Base-by-base conservation (phyloP, 2,113 vertebrate species). In the Gila orcuttii region DNA sequence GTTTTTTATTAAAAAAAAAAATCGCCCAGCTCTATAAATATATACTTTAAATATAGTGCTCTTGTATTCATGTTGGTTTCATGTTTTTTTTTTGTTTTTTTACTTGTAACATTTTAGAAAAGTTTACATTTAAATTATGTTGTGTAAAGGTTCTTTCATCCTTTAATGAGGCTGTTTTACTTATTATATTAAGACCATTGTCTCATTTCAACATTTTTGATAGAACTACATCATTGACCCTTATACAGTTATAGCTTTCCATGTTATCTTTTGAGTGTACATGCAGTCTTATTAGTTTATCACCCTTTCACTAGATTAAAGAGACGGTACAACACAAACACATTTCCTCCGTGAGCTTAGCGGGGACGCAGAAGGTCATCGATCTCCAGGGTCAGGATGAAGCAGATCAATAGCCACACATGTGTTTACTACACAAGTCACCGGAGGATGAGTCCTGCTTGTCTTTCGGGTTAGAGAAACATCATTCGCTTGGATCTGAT, bases 361-460 rank as follows among this genome's bases (percentile, higher is more conserved):
- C 10, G 0, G 45, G 21, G 62, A 62, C 7, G 15, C 62, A 62
- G 77, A 80, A 85, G 79, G 28, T 62, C 64, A 86, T 81, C n/a
- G 66, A 86, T 80, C 55, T 45, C 19, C 19, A 23, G 25, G 66
- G 36, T 73, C 52, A 0, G 50, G 85, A 81, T 47, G 15, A 75
- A 62, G 23, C 4, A 79, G 85, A 76, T 86, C 85, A 81, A 92
- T 93, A 77, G 39, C 82, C 45, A 8, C 36, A 83, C 84, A 81
- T 82, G 39, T 71, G 60, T 86, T 82, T 68, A 68, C 79, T 82
- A 19, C 75, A 88, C 0, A 83, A 91, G 79, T 85, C 89, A 82
- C 15, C 21, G 28, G 52, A 84, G 73, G 62, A 52, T 31, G 50
- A 23, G 82, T 2, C 71, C 50, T 78, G 59, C 33, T 15, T 2